A percentile compares a stretch with the other conserved stretches of the same genome.
Conservation (phyloP, 1,140 invertebrate genomes). For the Musca domestica region DNA sequence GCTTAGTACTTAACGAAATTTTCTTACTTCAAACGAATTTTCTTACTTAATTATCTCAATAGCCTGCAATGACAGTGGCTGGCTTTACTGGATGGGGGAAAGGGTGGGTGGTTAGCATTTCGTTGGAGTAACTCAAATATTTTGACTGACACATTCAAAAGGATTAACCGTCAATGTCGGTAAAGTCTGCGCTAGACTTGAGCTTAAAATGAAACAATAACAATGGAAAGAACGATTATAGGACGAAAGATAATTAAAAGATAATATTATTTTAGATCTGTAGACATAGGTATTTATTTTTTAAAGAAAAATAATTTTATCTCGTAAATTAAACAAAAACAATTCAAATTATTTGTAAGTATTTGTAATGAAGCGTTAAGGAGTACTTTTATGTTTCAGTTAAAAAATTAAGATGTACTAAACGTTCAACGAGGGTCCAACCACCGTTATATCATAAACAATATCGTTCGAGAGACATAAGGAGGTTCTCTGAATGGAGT, state of each 20-base stretch:
- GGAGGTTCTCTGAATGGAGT: too few species aligned
- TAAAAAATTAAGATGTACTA: too few species aligned
- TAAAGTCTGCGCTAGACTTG: not conserved
- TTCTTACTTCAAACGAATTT: not conserved
- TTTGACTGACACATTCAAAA: constrained; percentile 1
- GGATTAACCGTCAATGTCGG: constrained; percentile 13
- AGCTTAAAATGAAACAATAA: too few species aligned
- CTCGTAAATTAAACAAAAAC: too few species aligned
- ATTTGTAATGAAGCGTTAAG: too few species aligned
- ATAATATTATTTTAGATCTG: constrained; percentile 16
- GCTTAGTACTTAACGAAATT: not conserved
- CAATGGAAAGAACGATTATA: not conserved
- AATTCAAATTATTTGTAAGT: too few species aligned
- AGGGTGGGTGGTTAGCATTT: not conserved
- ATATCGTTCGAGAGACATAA: too few species aligned
- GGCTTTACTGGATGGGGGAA: not conserved
- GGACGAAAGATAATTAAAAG: constrained; percentile 8
- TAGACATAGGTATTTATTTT: too few species aligned
- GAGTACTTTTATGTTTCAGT: too few species aligned
- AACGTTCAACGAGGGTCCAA: too few species aligned
- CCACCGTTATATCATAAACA: too few species aligned
- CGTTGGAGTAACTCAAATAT: not conserved
- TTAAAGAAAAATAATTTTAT: too few species aligned
- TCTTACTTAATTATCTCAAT: constrained; percentile 12
- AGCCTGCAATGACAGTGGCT: not conserved